phyloP scores from a whole-genome alignment of 2,113 vertebrate genomes.

The Pangasianodon hypophthalmus region DNA sequence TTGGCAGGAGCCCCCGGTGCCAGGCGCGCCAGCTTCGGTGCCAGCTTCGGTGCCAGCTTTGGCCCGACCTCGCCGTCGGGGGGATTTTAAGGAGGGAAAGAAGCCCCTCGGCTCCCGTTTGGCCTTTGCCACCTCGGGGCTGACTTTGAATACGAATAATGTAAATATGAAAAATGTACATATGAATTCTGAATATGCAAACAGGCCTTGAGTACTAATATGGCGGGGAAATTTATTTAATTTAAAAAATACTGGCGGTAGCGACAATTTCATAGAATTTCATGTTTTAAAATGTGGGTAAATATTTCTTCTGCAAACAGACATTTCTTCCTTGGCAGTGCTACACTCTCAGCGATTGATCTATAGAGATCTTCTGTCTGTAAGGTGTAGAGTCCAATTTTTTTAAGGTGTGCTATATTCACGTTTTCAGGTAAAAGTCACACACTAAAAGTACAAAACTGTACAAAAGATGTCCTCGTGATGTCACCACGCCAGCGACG shows the following conservation, averaged over 20 bases:
- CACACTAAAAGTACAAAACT: neutral
- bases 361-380: neutral
- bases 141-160: constrained; percentile 27
- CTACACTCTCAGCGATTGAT: neutral
- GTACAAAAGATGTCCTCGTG: neutral
- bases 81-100: constrained; percentile 45
- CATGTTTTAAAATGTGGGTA: neutral
- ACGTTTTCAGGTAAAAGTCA: neutral
- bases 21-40: constrained; percentile 36
- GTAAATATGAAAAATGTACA: neutral
- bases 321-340: neutral
- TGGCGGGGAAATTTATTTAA: neutral
- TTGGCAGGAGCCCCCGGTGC: constrained; percentile 67
- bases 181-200: neutral
- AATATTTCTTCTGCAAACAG: neutral
- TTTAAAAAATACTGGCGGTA: too few species aligned
- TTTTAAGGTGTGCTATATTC: neutral
- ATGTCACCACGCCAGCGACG: too few species aligned
- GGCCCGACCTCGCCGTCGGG: constrained; percentile 34
- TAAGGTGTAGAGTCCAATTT: too few species aligned
- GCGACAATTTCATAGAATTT: too few species aligned
- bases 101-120: constrained; percentile 42
- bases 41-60: constrained; percentile 37
- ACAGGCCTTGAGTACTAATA: neutral
- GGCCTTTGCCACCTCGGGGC: constrained; percentile 36